Conservation (phyloP, 2,797 vertebrate species). For the Eulemur mongoz region DNA sequence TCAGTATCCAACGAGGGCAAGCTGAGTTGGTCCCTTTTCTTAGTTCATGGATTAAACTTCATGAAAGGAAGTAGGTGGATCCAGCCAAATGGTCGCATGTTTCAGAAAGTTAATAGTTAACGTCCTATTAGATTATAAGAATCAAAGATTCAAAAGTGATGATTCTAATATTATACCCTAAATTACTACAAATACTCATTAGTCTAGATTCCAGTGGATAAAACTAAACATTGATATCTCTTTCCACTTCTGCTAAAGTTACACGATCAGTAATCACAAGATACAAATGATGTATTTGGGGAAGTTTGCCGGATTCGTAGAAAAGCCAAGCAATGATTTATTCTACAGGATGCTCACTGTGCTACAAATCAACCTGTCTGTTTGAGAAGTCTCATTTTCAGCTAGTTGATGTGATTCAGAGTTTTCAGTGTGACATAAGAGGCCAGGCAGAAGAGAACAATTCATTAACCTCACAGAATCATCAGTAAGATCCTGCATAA, state of each 20-base stretch:
- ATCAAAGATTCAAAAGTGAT: conserved; percentile 34
- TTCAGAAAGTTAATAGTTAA: conserved; percentile 40
- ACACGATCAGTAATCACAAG: conserved; percentile 54
- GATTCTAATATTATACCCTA: neutral
- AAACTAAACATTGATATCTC: conserved; percentile 42
- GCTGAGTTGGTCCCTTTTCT: neutral
- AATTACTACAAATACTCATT: conserved; percentile 16
- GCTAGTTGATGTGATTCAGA: conserved; percentile 45
- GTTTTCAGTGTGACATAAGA: conserved; percentile 61
- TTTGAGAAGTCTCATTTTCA: conserved; percentile 60
- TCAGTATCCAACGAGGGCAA: neutral
- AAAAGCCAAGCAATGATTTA: conserved; percentile 68
- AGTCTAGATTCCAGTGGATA: neutral
- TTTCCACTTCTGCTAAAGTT: conserved; percentile 42
- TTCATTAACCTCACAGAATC: conserved; percentile 63
- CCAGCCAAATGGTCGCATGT: neutral
- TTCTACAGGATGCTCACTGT: conserved; percentile 41
- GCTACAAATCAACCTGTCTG: conserved; percentile 71
- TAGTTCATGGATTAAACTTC: neutral
- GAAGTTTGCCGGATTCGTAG: conserved; percentile 52
- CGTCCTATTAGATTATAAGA: conserved; percentile 27
- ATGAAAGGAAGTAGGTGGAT: neutral
- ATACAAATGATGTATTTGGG: conserved; percentile 78
- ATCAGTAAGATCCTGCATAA: conserved; percentile 58
- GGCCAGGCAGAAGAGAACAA: conserved; percentile 53